These are phyloP conservation scores for Chlorodrepanis virens DNA, from an alignment of 2,113 vertebrate genomes.

Conservation along the genomic window DNA sequence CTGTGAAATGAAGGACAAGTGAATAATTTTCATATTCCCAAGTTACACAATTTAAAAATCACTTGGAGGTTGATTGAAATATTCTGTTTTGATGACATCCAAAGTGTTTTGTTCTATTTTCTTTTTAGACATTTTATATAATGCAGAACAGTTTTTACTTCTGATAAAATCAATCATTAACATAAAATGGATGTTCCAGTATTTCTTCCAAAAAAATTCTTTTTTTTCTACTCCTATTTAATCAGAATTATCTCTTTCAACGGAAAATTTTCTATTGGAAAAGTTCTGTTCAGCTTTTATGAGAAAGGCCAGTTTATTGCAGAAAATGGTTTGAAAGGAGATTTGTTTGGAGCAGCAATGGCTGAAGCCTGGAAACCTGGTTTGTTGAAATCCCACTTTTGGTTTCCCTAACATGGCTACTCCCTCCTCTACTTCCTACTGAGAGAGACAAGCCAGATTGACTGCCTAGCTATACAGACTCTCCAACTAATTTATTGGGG, in stretches of 20 bases:
- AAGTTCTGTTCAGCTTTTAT: neutral
- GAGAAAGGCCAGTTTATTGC: neutral
- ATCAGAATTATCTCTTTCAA: neutral
- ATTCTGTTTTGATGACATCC: neutral
- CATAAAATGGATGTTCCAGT: neutral
- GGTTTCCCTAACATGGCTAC: rapidly evolving
- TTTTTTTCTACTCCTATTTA: neutral
- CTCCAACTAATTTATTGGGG: neutral
- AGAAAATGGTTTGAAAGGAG: neutral
- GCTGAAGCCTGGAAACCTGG: neutral
- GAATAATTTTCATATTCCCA: neutral
- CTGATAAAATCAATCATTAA: neutral
- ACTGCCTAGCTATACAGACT: neutral
- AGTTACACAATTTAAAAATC: neutral
- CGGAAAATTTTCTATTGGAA: neutral
- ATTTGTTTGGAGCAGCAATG: neutral
- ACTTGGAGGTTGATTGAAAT: neutral
- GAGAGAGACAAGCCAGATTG: neutral
- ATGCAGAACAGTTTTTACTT: neutral
- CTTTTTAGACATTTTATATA: neutral
- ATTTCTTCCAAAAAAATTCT: neutral
- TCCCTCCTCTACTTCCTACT: neutral
- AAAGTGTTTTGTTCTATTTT: neutral
- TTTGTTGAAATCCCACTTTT: neutral
- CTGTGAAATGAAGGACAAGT: neutral